A percentile compares a stretch with the other conserved stretches of the same genome.
Evolutionary conservation across 2,888 invertebrate species (phyloP).

Genomic region (Ecdyonurus torrentis): DNA sequence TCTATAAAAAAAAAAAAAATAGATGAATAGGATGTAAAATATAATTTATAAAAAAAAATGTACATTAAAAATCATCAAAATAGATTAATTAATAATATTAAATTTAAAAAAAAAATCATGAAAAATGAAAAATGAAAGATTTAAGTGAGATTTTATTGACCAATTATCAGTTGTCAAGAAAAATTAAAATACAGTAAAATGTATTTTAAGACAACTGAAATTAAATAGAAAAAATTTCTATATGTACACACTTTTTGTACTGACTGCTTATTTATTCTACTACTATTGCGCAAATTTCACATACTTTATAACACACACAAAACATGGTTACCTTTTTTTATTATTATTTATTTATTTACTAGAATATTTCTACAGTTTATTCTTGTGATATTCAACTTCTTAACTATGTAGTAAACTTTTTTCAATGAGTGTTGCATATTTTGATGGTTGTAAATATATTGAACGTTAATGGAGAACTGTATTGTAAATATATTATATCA

Average conservation of each 20-base stretch:
- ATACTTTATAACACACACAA: no score
- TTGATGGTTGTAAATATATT: no score
- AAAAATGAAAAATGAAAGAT: background rate
- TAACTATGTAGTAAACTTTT: no score
- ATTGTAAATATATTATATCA: no score
- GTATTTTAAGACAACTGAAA: background rate
- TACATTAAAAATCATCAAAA: background rate
- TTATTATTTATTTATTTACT: no score
- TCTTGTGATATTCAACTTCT: no score
- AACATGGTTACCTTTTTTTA: no score
- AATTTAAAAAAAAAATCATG: background rate
- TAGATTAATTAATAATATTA: background rate
- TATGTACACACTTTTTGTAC: constrained; percentile 3
- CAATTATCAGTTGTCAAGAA: background rate
- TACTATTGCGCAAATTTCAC: no score
- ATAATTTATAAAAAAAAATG: background rate
- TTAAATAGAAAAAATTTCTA: background rate
- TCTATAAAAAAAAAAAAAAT: background rate
- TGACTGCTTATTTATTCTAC: background rate
- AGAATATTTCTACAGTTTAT: no score
- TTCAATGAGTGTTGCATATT: no score
- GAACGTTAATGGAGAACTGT: no score
- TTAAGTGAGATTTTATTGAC: background rate
- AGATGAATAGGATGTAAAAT: background rate
- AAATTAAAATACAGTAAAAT: background rate